Base-by-base conservation (phyloP, 2,797 vertebrate species). In the Pygocentrus nattereri region DNA sequence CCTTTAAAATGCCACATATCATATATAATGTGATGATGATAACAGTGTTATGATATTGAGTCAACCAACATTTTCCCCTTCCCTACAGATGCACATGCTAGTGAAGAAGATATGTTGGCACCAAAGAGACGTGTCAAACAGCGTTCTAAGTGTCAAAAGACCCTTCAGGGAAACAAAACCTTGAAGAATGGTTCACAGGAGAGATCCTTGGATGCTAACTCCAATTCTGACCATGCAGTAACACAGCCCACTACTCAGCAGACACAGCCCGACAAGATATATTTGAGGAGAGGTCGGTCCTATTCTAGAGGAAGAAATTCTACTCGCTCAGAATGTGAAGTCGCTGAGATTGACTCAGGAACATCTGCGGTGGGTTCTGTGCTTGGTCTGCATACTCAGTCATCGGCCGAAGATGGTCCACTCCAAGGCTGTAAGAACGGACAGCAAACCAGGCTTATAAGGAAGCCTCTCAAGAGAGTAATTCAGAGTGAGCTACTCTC, bases 91-190 rank as follows among this genome's bases (percentile, higher is more conserved):
- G 69, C 67, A 38, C 47, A 56, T 19, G 34, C 47, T 65, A 83
- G 79, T 73, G 85, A 85, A 65, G 83, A 82, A 34, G 81, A 83
- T 44, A 25, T 70, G 38, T 41, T 65, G 16, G 68, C 67, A 56
- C 83, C 85, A 64, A 54, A 19, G 30, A 81, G 78, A 49, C 82
- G 54, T n/a, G 30, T 83, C 30, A 79, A 73, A 72, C 74, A 58
- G 16, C 23, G 1, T 38, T 75, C 21, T 19, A 69, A 64, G 21
- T 74, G 65, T 61, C 62, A 78, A 77, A 77, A 15, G n/a, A 81
- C 25, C 27, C 23, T 25, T 59, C 52, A 56, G 16, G 52, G 49
- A 65, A 54, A 6, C 21, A 59, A 52, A 75, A 13, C 31, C 0
- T 10, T 41, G 6, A 49, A 65, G 34, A 84, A 47, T 65, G 27